Conservation (phyloP, 2,888 invertebrate genomes). For the Emmelina monodactyla region DNA sequence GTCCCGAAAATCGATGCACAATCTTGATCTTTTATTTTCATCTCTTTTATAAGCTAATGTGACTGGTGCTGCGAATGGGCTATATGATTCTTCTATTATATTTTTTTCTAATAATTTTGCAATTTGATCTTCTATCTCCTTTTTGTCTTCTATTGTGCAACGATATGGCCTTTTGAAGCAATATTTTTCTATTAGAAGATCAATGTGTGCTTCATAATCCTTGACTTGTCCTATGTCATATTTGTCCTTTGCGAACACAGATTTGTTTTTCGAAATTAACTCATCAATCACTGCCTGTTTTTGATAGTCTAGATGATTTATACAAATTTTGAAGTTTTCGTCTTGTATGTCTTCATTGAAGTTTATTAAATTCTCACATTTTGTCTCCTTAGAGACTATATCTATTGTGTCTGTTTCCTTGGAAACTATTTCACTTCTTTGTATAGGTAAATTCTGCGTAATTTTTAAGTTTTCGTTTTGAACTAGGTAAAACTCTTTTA, state of each 20-base stretch:
- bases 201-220: constrained; percentile 20
- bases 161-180: constrained; percentile 18
- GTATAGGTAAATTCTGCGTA: constrained; percentile 11
- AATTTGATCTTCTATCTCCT: constrained; percentile 15
- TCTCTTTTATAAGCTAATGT: constrained; percentile 18
- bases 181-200: constrained; percentile 18
- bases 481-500: constrained; percentile 13
- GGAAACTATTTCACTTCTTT: constrained; percentile 1
- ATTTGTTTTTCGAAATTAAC: constrained; percentile 12
- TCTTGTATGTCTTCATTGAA: background rate
- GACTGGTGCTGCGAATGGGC: constrained; percentile 19
- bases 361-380: background rate
- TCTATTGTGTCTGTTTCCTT: background rate
- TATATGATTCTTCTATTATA: constrained; percentile 15
- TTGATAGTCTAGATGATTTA: constrained; percentile 1
- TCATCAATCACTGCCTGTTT: constrained; percentile 7
- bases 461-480: constrained; percentile 14
- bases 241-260: constrained; percentile 16
- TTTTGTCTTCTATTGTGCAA: constrained; percentile 14
- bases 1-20: constrained; percentile 22
- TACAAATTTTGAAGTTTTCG: background rate
- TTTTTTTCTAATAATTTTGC: constrained; percentile 13
- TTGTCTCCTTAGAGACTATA: background rate
- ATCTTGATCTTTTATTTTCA: constrained; percentile 19
- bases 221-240: constrained; percentile 18